A percentile compares a stretch with the other conserved stretches of the same genome.
Conservation (phyloP, 2,797 vertebrate species). For the Octomys mimax region DNA sequence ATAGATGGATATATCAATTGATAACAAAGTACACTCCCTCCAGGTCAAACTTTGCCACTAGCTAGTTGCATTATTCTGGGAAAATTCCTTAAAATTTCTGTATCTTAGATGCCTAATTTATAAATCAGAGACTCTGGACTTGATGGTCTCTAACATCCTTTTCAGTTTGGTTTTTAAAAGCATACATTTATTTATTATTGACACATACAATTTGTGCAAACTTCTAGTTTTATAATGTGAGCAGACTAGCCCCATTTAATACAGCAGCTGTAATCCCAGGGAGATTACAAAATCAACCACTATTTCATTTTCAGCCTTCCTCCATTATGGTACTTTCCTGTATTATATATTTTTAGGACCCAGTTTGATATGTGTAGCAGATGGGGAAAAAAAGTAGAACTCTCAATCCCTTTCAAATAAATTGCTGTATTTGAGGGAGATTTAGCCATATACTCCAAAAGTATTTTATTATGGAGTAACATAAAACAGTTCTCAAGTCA, state of each 20-base stretch:
- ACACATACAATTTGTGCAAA: background rate
- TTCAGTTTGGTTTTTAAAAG: background rate
- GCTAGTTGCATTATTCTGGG: background rate
- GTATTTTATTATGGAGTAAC: slow-evolving; percentile 30
- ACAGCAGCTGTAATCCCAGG: background rate
- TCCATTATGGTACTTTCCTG: background rate
- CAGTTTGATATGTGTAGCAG: slow-evolving; percentile 54
- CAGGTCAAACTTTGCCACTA: background rate
- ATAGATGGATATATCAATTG: background rate
- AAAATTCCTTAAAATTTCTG: background rate
- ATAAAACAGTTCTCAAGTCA: slow-evolving; percentile 27
- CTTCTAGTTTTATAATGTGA: background rate
- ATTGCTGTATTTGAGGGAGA: slow-evolving; percentile 29
- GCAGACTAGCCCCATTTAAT: background rate
- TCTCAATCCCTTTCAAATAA: slow-evolving; percentile 38
- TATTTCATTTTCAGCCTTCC: background rate
- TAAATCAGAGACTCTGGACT: background rate
- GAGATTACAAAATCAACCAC: background rate
- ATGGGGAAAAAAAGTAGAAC: slow-evolving; percentile 48
- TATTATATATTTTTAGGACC: slow-evolving; percentile 28
- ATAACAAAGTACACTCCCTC: background rate
- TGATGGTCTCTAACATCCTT: background rate
- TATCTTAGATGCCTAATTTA: background rate
- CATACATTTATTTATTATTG: background rate
- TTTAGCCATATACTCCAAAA: slow-evolving; percentile 19